Percentiles rank a stretch among this genome's conserved stretches.
These are phyloP conservation scores for Oryzias melastigma DNA, from an alignment of 2,113 vertebrate species.

Conservation along the genomic window DNA sequence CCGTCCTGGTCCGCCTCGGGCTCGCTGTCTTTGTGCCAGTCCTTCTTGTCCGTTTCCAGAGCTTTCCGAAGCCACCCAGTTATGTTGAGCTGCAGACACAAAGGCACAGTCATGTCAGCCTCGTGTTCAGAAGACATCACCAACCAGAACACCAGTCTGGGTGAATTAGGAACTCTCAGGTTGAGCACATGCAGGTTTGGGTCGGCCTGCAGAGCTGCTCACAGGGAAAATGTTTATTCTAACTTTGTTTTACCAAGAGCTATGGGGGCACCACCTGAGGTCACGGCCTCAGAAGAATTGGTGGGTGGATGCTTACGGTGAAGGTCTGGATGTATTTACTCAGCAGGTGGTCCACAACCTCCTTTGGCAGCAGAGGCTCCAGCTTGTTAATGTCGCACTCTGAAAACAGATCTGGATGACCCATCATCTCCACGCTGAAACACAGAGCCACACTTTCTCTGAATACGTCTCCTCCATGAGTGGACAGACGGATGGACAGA, in stretches of 20 bases:
- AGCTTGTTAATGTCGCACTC: slow-evolving; percentile 87
- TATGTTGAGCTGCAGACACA: slow-evolving; percentile 87
- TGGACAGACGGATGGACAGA: not conserved
- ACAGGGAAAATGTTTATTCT: no score
- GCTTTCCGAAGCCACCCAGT: slow-evolving; percentile 97
- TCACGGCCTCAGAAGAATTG: no score
- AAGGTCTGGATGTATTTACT: slow-evolving; percentile 91
- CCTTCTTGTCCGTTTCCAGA: slow-evolving; percentile 95
- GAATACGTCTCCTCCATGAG: not conserved
- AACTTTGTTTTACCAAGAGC: no score
- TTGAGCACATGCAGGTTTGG: not conserved
- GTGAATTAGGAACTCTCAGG: no score
- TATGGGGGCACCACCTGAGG: no score
- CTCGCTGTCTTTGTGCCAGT: slow-evolving; percentile 93
- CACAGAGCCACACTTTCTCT: not conserved
- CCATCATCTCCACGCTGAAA: slow-evolving; percentile 93
- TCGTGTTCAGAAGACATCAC: no score
- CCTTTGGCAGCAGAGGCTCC: slow-evolving; percentile 82
- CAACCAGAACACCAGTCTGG: no score
- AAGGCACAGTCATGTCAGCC: not conserved
- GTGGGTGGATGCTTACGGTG: slow-evolving; percentile 78
- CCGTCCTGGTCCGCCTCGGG: slow-evolving; percentile 97
- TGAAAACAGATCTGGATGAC: slow-evolving; percentile 83
- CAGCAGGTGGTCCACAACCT: slow-evolving; percentile 87
- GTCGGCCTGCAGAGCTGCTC: no score